Conservation (phyloP, 2,113 vertebrate genomes). For the Anolis carolinensis region DNA sequence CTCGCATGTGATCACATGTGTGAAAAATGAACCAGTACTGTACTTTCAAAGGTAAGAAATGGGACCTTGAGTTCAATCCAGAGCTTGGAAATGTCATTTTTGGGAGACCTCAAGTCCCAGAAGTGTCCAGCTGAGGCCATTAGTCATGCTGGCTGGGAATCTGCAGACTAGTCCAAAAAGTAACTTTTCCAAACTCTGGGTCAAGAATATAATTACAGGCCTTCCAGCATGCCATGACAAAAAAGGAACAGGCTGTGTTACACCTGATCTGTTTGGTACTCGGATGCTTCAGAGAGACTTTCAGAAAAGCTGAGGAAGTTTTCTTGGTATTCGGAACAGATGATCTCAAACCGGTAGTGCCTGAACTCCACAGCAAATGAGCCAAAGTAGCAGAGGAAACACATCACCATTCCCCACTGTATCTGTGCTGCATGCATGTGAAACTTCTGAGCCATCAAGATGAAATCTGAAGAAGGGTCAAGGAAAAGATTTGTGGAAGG, state of each 20-base stretch:
- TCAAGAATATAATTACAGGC: constrained; percentile 43
- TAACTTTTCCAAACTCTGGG: background rate
- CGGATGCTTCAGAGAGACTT: constrained; percentile 77
- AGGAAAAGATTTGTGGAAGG: constrained; percentile 62
- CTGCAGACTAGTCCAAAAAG: background rate
- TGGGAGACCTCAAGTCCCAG: too few species aligned
- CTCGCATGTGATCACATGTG: constrained; percentile 13
- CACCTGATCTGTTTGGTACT: constrained; percentile 83
- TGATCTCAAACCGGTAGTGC: constrained; percentile 82
- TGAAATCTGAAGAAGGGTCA: constrained; percentile 81
- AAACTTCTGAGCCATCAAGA: constrained; percentile 76
- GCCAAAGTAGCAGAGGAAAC: constrained; percentile 85
- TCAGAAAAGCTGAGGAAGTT: constrained; percentile 78
- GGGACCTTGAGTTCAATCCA: constrained; percentile 51
- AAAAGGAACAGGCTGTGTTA: constrained; percentile 44
- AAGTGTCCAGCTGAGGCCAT: too few species aligned
- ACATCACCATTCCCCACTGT: constrained; percentile 92
- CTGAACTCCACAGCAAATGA: constrained; percentile 92
- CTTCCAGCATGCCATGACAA: background rate
- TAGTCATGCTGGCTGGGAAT: too few species aligned
- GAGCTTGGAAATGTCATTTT: background rate
- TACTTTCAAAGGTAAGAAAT: background rate
- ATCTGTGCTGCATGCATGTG: constrained; percentile 83
- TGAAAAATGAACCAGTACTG: constrained; percentile 52
- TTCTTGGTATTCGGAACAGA: constrained; percentile 80